Percentiles rank a stretch among this genome's conserved stretches.
phyloP scores from a whole-genome alignment of 2,797 vertebrate genomes.

The Hyperoplus immaculatus region DNA sequence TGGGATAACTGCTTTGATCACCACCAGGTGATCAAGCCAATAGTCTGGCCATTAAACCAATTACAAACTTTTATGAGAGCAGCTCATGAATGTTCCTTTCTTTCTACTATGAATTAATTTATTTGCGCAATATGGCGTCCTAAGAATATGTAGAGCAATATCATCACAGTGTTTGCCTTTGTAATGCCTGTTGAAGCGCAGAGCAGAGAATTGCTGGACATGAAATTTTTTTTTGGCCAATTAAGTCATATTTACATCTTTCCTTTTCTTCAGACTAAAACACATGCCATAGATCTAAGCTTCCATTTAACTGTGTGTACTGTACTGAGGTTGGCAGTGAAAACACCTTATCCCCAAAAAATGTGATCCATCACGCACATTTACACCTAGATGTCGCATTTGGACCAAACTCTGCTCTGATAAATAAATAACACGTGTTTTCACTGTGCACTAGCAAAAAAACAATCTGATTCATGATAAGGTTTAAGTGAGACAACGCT shows the following conservation, averaged over 20 bases:
- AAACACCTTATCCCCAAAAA: background rate
- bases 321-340: background rate
- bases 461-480: background rate
- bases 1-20: background rate
- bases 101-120: background rate
- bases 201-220: background rate
- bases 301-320: too few relatives aligned
- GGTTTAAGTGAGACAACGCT: background rate
- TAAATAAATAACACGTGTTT: background rate
- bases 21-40: too few relatives aligned
- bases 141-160: background rate
- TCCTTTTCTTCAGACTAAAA: too few relatives aligned
- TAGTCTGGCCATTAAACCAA: too few relatives aligned
- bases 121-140: background rate
- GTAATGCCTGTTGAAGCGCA: too few relatives aligned
- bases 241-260: too few relatives aligned
- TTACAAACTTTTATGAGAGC: too few relatives aligned
- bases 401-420: background rate
- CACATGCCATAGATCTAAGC: background rate
- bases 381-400: too few relatives aligned
- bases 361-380: background rate
- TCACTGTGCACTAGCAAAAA: background rate
- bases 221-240: too few relatives aligned
- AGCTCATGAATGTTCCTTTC: too few relatives aligned
- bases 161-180: background rate